Base-by-base conservation (phyloP, 2,888 invertebrate genomes). In the Saturnia pavonia region DNA sequence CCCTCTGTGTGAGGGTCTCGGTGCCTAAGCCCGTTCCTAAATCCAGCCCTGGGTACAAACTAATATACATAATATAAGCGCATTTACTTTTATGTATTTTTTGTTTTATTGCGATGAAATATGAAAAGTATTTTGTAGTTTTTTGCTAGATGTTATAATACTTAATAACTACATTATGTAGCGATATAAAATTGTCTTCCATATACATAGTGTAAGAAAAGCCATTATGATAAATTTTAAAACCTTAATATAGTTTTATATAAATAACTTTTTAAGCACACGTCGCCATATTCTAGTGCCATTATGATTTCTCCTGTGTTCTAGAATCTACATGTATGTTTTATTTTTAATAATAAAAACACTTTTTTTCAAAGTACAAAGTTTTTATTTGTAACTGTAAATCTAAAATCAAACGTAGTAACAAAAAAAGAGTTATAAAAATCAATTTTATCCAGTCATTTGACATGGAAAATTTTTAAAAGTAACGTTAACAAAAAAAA, bases 381-480 rank as follows among this genome's bases (percentile, higher is more conserved):
- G 79, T 87, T 90, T 54, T 90, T 88, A 88, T 88, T 89, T 82
- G 80, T 82, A 90, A 90, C 89, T 86, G 82, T 87, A 86, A 73
- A 75, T 86, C 84, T 88, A 87, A 86, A 89, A 88, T 89, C 85
- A 88, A 87, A 79, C 78, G 74, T 80, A 80, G 75, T 81, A 85
- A 86, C 83, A 88, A 82, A 77, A 27, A 60, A 60, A 11, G 54
- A n/a, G 22, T 54, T 22, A 54, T 54, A n/a, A 54, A 60, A 25
- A 27, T 60, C 14, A 27, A 27, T 6, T 60, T 12, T 27, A 14
- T 25, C 25, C 57, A 60, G 57, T 27, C 57, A 60, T 79, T 77
- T 75, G 78, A 82, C 76, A 77, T 77, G 76, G 78, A 83, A 82
- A 76, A 70, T 66, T 66, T 65, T 73, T 73, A 73, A 54, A 72